Evolutionary conservation across 2,888 invertebrate genomes (phyloP), one percentile per base, ranked within the genome.

Genomic region (Augochlorella aurata): DNA sequence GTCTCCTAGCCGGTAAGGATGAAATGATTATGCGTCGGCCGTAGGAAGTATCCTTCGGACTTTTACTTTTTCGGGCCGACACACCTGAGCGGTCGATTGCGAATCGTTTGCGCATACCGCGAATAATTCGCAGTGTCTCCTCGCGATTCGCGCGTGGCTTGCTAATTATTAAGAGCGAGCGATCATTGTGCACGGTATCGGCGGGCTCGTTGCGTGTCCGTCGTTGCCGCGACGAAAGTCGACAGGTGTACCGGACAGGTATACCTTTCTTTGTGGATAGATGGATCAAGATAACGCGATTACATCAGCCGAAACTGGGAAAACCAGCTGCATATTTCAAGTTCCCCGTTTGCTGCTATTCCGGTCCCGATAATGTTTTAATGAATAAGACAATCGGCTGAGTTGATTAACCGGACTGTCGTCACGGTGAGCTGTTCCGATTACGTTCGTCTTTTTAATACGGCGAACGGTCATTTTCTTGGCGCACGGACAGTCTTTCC

Each of bases 201-300:
- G 16, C 44, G 10, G 29, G 38, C 38, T 38, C 7, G 7, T 5
- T 16, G 29, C 58, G 24, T 8, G 38, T 14, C 44, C n/a, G 38
- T 18, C 63, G 63, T 12, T 14, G 44, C 47, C 47, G 74, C 47
- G 24, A 65, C 18, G 49, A 77, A 71, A 24, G n/a, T 58, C 38
- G 81, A 81, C 71, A 81, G 74, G 73, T 81, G 74, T 68, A 67
- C n/a, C 16, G 47, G 45, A 69, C 58, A 18, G 12, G n/a, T 66
- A 29, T 47, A 21, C 18, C 38, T 44, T 66, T 38, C 65, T 66
- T 45, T n/a, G 65, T 49, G 21, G n/a, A 54, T 21, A 54, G 50
- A 73, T 44, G 67, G n/a, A 81, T 68, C 44, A 49, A 73, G 70
- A 81, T 80, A 82, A 76, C 61, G 50, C 14, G 9, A 50, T 80